A percentile compares a stretch with the other conserved stretches of the same genome.
Evolutionary conservation across 2,888 invertebrate genomes (phyloP).

Genomic region (Rotaria sp.): DNA sequence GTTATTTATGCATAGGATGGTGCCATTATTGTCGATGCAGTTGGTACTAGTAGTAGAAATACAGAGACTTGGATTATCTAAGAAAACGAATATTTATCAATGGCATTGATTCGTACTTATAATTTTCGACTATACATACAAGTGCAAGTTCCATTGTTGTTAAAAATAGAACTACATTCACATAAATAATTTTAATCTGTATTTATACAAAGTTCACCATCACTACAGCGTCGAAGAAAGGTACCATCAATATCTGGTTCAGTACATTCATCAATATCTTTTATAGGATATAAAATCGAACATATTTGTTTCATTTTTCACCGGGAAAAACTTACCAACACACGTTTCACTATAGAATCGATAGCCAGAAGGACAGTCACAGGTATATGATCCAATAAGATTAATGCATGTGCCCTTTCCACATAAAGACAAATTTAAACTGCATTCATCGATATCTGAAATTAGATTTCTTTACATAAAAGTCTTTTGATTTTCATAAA

Average conservation of each 20-base stretch:
- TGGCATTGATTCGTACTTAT: not conserved
- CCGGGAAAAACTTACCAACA: not conserved
- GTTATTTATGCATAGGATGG: not conserved
- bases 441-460: not conserved
- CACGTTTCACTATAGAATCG: not conserved
- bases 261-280: not conserved
- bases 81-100: not conserved
- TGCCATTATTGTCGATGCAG: not conserved
- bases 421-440: not conserved
- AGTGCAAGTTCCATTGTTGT: not conserved
- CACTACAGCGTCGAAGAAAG: not conserved
- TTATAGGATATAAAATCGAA: not conserved
- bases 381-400: not conserved
- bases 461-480: not conserved
- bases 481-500: not conserved
- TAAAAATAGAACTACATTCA: not conserved
- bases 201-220: not conserved
- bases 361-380: not conserved
- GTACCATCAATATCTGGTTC: not conserved
- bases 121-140: not conserved
- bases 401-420: not conserved
- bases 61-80: not conserved
- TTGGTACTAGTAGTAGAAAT: not conserved
- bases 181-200: not conserved
- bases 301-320: not conserved